These are phyloP conservation scores for Megaceryle alcyon DNA, from an alignment of 2,797 vertebrate species.

Conservation along the genomic window DNA sequence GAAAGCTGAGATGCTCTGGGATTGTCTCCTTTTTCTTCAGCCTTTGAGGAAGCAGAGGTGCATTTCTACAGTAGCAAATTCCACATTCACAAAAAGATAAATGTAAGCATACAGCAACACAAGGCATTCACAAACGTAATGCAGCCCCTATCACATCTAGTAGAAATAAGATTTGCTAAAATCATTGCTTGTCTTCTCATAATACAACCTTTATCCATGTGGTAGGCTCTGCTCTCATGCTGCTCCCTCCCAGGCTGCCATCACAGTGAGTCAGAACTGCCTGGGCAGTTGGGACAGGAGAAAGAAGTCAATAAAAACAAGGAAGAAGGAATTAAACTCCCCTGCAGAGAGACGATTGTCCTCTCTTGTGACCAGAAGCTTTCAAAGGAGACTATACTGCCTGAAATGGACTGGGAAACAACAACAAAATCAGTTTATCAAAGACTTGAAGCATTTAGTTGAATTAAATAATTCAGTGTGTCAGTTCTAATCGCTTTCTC, in stretches of 20 bases:
- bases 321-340: background rate
- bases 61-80: background rate
- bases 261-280: background rate
- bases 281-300: background rate
- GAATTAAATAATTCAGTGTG: background rate
- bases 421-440: background rate
- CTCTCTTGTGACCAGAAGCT: background rate
- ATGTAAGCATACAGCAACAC: fast-evolving
- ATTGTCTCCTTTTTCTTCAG: background rate
- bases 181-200: background rate
- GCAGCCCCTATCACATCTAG: background rate
- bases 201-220: fast-evolving
- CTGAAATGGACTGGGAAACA: background rate
- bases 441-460: background rate
- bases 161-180: background rate
- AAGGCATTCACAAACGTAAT: background rate
- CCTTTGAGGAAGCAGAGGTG: background rate
- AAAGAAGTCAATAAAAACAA: background rate
- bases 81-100: background rate
- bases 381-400: background rate
- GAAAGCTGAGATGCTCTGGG: background rate
- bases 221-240: background rate
- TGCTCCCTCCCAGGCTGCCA: background rate
- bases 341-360: background rate
- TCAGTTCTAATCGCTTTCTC: background rate